Percentiles rank a stretch among this genome's conserved stretches.
Evolutionary conservation across 2,113 vertebrate genomes (phyloP).

Genomic region (Nematolebias whitei): DNA sequence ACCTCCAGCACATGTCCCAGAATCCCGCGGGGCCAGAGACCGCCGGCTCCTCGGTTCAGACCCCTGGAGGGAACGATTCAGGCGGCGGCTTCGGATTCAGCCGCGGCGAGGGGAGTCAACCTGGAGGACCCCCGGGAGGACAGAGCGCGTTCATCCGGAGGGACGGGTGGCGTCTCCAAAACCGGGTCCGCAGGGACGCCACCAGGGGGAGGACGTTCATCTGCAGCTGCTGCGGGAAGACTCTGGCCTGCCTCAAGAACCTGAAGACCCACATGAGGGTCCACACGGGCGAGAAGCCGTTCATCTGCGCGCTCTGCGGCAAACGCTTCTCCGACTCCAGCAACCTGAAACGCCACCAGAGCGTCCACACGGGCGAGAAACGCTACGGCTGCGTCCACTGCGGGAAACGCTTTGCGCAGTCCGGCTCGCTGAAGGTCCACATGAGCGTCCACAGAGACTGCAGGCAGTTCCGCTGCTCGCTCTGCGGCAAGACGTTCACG

Average conservation of each 20-base stretch:
- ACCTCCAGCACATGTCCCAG: conserved; percentile 45
- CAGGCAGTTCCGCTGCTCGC: conserved; percentile 65
- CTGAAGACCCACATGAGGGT: conserved; percentile 76
- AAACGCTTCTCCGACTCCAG: conserved; percentile 78
- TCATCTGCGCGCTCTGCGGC: conserved; percentile 69
- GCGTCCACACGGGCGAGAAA: conserved; percentile 76
- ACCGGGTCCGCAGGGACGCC: not conserved
- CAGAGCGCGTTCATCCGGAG: conserved; percentile 4
- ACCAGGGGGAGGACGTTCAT: conserved; percentile 33
- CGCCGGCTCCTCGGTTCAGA: conserved; percentile 32
- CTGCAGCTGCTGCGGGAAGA: conserved; percentile 71
- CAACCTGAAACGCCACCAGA: conserved; percentile 78
- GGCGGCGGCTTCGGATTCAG: conserved; percentile 11
- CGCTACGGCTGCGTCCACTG: conserved; percentile 77
- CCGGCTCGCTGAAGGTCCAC: conserved; percentile 74
- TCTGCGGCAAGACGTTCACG: conserved; percentile 73
- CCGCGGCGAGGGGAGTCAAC: not conserved
- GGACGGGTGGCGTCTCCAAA: conserved; percentile 39
- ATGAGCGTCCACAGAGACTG: conserved; percentile 71
- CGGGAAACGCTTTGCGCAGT: conserved; percentile 77
- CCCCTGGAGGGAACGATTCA: not conserved
- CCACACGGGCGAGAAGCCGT: conserved; percentile 77
- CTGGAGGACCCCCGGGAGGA: conserved; percentile 17
- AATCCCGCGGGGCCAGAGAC: conserved; percentile 24
- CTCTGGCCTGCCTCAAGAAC: conserved; percentile 74